Evolutionary conservation across 1,140 invertebrate species (phyloP).

Genomic region (Drosophila parabipectinata): DNA sequence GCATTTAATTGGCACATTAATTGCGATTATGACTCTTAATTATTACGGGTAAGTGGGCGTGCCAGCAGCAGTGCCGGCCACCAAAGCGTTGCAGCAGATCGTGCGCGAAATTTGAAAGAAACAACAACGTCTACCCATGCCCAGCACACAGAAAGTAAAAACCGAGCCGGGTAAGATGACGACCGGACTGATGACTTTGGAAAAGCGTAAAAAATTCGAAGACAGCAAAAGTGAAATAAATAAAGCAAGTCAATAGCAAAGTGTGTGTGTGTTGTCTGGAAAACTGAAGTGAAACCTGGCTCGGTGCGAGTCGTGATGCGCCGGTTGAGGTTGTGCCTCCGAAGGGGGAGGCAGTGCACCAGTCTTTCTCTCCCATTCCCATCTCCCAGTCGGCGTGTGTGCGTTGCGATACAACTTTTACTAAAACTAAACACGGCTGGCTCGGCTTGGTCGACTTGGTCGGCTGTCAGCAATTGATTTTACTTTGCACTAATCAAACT

Average conservation of each 20-base stretch:
- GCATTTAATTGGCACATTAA: slow-evolving; percentile 62
- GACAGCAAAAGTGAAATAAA: slow-evolving; percentile 73
- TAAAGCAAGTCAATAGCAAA: slow-evolving; percentile 42
- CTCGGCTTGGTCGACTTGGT: not conserved
- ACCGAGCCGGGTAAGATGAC: slow-evolving; percentile 35
- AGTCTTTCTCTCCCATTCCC: slow-evolving; percentile 23
- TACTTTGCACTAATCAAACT: slow-evolving; percentile 51
- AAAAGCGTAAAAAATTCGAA: slow-evolving; percentile 74
- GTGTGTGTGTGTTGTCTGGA: slow-evolving; percentile 42
- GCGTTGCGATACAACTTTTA: slow-evolving; percentile 73
- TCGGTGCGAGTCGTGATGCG: slow-evolving; percentile 36
- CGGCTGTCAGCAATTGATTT: slow-evolving; percentile 19
- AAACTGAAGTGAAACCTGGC: slow-evolving; percentile 76
- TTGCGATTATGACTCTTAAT: slow-evolving; percentile 60
- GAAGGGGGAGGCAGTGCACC: slow-evolving; percentile 26
- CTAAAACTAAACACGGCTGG: slow-evolving; percentile 51
- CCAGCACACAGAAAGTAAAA: slow-evolving; percentile 66
- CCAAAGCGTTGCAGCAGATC: slow-evolving; percentile 81
- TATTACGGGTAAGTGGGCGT: slow-evolving; percentile 74
- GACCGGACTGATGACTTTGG: slow-evolving; percentile 59
- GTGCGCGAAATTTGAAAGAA: slow-evolving; percentile 80
- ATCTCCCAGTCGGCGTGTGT: slow-evolving; percentile 22
- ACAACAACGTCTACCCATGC: slow-evolving; percentile 53
- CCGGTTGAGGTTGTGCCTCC: too few species aligned
- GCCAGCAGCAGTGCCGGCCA: slow-evolving; percentile 24